phyloP scores from a whole-genome alignment of 2,113 vertebrate species.

The Pelmatolapia mariae region DNA sequence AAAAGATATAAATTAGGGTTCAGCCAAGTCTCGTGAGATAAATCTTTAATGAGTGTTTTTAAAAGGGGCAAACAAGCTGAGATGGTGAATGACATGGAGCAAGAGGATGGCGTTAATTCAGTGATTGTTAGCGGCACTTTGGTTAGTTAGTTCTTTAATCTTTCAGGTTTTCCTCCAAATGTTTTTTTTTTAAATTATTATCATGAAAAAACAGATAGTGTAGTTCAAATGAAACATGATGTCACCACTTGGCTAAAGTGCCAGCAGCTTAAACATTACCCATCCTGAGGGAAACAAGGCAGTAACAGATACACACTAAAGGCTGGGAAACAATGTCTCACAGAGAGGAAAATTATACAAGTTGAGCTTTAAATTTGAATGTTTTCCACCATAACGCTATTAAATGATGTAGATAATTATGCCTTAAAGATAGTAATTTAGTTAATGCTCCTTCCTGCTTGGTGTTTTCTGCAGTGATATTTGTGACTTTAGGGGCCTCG shows the following conservation, averaged over 20 bases:
- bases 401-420: background rate
- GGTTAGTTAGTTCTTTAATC: background rate
- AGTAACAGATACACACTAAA: background rate
- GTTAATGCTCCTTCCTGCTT: background rate
- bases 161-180: background rate
- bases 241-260: background rate
- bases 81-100: background rate
- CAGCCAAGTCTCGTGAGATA: too few species aligned
- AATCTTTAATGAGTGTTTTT: too few species aligned
- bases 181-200: rapidly evolving
- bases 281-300: background rate
- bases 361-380: background rate
- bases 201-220: background rate
- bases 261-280: background rate
- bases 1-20: too few species aligned
- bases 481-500: background rate
- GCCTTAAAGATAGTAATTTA: background rate
- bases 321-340: background rate
- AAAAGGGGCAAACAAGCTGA: background rate
- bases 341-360: background rate
- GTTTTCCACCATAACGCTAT: background rate
- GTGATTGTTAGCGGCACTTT: background rate
- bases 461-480: background rate
- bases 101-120: background rate
- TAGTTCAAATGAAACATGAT: background rate